Base-by-base conservation (phyloP, 2,888 invertebrate species). In the Macrosiphum euphorbiae region DNA sequence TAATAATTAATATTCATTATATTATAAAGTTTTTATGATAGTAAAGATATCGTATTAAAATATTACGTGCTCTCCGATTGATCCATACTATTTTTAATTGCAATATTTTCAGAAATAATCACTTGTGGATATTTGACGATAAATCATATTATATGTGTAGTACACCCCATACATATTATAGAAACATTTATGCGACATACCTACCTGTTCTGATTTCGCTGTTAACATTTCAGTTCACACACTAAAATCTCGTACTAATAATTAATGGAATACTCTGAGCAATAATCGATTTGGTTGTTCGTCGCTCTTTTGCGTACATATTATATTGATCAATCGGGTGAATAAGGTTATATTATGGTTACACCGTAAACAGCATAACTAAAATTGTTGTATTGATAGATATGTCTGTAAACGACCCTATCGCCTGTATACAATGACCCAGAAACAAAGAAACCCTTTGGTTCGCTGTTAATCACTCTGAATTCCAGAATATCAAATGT, bases 401-500 rank as follows among this genome's bases (percentile, higher is more conserved):
- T 52, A 52, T 47, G n/a, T 84, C 24, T 50, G 47, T 13, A 41
- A 85, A 85, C 44, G 78, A 41, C 85, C 50, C 10, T 44, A 44
- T n/a, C 20, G 24, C 58, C 44, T 13, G 8, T 44, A 13, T 28
- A 84, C 47, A 55, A 20, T 16, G 41, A 84, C 55, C 28, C 44
- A 61, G 24, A 61, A 78, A 78, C 78, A 78, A 78, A 78, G 78
- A 78, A 89, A 24, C 90, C 20, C 7, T 78, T 44, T 78, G 67
- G 91, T 84, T 55, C 28, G 20, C n/a, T 89, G 11, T 61, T 91
- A 84, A 91, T 91, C 58, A 61, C 24, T 47, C 41, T 44, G 26
- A 55, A 91, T 91, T 91, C 85, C 55, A 26, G 58, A 41, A 5
- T 86, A 61, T 84, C 44, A 47, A 44, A 91, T 85, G 41, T 52